A percentile compares a stretch with the other conserved stretches of the same genome.
phyloP scores from a whole-genome alignment of 2,888 invertebrate genomes.

The Athalia circularis region DNA sequence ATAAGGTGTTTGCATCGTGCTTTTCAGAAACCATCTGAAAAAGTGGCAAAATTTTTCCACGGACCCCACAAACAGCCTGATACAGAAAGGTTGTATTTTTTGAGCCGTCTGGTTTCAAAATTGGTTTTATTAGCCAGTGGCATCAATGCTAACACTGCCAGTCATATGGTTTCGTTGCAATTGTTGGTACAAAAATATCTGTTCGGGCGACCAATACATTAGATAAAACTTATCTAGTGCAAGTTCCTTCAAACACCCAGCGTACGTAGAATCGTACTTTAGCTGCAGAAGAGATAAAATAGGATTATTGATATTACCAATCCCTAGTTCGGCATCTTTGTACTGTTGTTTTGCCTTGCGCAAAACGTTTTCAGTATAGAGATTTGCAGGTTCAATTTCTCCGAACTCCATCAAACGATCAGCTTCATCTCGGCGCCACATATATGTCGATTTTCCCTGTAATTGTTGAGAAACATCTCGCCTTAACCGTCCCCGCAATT shows the following conservation, averaged over 20 bases:
- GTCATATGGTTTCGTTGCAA: not conserved
- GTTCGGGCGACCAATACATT: conserved; percentile 1
- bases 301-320: not conserved
- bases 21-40: conserved; percentile 57
- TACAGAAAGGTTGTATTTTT: conserved; percentile 54
- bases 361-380: conserved; percentile 3
- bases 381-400: conserved; percentile 31
- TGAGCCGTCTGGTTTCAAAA: conserved; percentile 45
- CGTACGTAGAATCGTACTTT: not conserved
- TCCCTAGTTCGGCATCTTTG: conserved; percentile 2
- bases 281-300: not conserved
- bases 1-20: conserved; percentile 54
- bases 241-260: conserved; percentile 17
- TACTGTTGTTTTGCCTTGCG: conserved; percentile 19
- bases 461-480: conserved; percentile 49
- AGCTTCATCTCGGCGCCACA: conserved; percentile 37
- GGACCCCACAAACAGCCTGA: conserved; percentile 50
- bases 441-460: conserved; percentile 50
- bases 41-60: conserved; percentile 53
- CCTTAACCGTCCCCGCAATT: conserved; percentile 45
- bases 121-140: conserved; percentile 54
- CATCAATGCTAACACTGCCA: conserved; percentile 55
- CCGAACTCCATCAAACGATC: conserved; percentile 33
- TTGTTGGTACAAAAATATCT: not conserved
- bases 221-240: conserved; percentile 22